Conservation (phyloP, 2,113 vertebrate species). For the Mormyrus lacerda region DNA sequence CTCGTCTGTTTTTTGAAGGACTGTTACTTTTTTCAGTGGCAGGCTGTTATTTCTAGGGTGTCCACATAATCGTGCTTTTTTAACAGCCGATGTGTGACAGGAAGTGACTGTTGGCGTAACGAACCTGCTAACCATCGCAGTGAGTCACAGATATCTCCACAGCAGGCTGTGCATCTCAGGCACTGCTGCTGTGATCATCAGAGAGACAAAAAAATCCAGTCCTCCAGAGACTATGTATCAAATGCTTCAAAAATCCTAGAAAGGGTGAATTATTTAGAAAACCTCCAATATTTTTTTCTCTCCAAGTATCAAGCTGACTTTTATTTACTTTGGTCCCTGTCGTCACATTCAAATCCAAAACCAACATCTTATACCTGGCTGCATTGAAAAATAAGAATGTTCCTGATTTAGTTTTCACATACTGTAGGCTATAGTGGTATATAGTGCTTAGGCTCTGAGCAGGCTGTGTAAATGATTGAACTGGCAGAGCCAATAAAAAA, state of each 20-base stretch:
- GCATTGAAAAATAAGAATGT: background rate
- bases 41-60: background rate
- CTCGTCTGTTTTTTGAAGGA: background rate
- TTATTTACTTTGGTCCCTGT: background rate
- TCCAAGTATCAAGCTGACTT: background rate
- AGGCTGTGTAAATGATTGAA: background rate
- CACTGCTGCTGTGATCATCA: background rate
- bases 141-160: background rate
- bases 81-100: background rate
- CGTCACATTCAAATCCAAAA: background rate
- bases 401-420: background rate
- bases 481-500: conserved; percentile 10
- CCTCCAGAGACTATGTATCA: background rate
- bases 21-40: background rate
- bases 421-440: background rate
- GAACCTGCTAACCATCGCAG: background rate
- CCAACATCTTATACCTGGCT: background rate
- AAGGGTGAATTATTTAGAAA: background rate
- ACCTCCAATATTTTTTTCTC: background rate
- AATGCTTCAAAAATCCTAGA: background rate
- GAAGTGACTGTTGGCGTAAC: background rate
- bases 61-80: background rate
- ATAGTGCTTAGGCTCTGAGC: background rate
- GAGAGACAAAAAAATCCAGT: background rate
- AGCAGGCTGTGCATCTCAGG: background rate